These are phyloP conservation scores for Rhagoletis pomonella DNA, from an alignment of 1,140 invertebrate species.

Conservation along the genomic window DNA sequence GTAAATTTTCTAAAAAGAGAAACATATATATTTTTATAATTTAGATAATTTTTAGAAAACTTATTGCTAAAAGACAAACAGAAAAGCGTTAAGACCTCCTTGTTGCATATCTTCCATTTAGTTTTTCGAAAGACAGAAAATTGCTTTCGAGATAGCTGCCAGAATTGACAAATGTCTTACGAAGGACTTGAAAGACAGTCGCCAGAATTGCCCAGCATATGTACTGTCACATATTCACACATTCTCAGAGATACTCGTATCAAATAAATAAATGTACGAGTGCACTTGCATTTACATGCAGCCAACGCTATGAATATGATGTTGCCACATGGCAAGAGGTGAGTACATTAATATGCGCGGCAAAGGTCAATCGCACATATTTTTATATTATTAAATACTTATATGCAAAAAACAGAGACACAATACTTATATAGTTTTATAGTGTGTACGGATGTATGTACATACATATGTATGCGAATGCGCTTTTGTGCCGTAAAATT, in stretches of 20 bases:
- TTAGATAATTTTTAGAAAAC: too few species aligned
- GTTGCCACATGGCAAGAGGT: constrained; percentile 14
- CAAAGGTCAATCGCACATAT: constrained; percentile 6
- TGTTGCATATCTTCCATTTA: too few species aligned
- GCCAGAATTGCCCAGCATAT: too few species aligned
- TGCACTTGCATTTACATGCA: constrained; percentile 1
- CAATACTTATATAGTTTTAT: not conserved
- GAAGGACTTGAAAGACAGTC: too few species aligned
- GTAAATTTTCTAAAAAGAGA: too few species aligned
- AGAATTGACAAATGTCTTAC: too few species aligned
- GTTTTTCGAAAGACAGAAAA: too few species aligned
- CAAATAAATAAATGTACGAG: not conserved
- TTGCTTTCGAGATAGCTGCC: too few species aligned
- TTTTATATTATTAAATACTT: constrained; percentile 7
- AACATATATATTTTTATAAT: too few species aligned
- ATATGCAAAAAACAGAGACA: not conserved
- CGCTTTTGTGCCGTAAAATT: not conserved
- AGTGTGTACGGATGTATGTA: not conserved
- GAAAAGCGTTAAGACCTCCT: too few species aligned
- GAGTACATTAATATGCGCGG: constrained; percentile 23
- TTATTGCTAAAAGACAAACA: too few species aligned
- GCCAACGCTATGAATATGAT: not conserved
- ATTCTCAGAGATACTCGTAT: not conserved
- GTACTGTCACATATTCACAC: too few species aligned
- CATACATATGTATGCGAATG: not conserved